Evolutionary conservation across 2,113 vertebrate genomes (phyloP).

Genomic region (Rhynchomys soricoides): DNA sequence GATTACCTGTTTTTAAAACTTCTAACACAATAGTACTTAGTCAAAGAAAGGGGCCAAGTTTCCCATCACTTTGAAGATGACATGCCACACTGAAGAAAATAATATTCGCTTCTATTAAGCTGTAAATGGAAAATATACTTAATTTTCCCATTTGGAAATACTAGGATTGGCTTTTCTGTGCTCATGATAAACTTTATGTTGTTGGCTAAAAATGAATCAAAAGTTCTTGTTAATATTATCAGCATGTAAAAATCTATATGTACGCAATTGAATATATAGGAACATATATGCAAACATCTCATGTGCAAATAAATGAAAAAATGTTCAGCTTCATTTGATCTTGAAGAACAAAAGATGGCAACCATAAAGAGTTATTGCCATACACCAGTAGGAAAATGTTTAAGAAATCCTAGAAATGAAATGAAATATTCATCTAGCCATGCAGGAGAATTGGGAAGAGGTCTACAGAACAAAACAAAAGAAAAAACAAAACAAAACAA

Average conservation of each 20-base stretch:
- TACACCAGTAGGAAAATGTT: neutral
- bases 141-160: neutral
- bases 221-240: neutral
- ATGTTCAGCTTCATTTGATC: neutral
- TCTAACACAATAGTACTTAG: neutral
- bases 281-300: neutral
- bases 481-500: neutral
- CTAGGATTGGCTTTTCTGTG: neutral
- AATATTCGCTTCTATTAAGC: neutral
- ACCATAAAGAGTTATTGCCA: neutral
- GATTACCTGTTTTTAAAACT: neutral
- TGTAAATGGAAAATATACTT: neutral
- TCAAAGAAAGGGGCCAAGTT: neutral
- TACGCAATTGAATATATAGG: no score
- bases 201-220: neutral
- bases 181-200: neutral
- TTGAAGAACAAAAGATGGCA: neutral
- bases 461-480: neutral
- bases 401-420: neutral
- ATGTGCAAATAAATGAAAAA: neutral
- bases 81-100: neutral
- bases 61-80: slow-evolving; percentile 8
- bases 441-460: neutral
- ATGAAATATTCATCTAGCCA: neutral
- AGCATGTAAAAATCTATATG: neutral